Conservation (phyloP, 2,888 invertebrate genomes). For the Athalia rosae region DNA sequence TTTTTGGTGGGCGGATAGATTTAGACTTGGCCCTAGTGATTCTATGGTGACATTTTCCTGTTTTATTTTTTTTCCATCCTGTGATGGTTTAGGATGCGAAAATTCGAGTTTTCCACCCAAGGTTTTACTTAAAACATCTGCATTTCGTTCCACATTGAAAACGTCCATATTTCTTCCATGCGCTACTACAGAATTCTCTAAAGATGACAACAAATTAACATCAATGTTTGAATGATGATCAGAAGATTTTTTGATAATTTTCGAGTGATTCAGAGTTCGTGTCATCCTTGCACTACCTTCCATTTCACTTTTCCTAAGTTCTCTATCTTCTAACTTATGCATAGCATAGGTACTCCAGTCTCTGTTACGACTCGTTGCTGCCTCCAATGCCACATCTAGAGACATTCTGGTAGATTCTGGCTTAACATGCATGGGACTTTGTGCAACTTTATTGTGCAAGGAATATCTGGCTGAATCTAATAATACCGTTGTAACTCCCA, state of each 20-base stretch:
- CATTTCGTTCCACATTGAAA: background rate
- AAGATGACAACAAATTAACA: constrained; percentile 28
- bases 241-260: constrained; percentile 7
- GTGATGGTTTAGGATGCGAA: background rate
- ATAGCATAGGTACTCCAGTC: background rate
- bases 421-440: background rate
- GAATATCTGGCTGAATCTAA: constrained; percentile 26
- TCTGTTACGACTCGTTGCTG: background rate
- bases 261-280: background rate
- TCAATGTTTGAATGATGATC: constrained; percentile 15
- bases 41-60: constrained; percentile 10
- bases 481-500: background rate
- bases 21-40: constrained; percentile 7
- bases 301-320: background rate
- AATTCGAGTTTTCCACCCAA: background rate
- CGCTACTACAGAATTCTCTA: constrained; percentile 11
- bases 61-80: background rate
- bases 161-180: background rate
- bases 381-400: background rate
- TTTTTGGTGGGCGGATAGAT: background rate
- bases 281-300: background rate
- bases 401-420: constrained; percentile 22
- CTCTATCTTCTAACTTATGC: background rate
- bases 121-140: constrained; percentile 6
- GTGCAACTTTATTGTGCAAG: constrained; percentile 22